Conservation (phyloP, 2,797 vertebrate genomes). For the Chromobotia macracanthus region DNA sequence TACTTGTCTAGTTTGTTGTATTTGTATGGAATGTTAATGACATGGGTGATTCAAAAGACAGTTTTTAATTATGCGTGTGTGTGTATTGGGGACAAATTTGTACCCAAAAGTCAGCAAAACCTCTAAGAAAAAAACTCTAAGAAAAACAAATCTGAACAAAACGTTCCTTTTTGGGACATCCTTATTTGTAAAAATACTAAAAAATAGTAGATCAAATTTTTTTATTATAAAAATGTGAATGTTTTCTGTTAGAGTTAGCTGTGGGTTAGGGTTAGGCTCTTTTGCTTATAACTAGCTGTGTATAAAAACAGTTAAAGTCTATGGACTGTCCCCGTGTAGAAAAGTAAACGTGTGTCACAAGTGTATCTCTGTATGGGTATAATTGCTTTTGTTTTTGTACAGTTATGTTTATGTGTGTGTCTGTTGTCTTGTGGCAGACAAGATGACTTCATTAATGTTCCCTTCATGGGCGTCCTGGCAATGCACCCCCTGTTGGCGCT, state of each 20-base stretch:
- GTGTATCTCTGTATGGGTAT: constrained; percentile 18
- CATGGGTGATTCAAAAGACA: not conserved
- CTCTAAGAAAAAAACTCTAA: too few relatives aligned
- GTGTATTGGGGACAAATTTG: too few relatives aligned
- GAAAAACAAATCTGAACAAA: too few relatives aligned
- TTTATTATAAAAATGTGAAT: too few relatives aligned
- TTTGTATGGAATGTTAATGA: not conserved
- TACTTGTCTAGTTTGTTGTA: not conserved
- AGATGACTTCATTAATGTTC: constrained; percentile 68
- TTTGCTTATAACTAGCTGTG: too few relatives aligned
- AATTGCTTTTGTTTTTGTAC: constrained; percentile 21
- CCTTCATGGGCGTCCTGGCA: constrained; percentile 66
- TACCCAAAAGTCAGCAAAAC: too few relatives aligned
- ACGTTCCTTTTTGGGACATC: too few relatives aligned
- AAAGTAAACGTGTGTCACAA: constrained; percentile 28
- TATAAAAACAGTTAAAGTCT: too few relatives aligned
- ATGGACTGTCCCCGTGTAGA: not conserved
- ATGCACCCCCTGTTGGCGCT: constrained; percentile 34
- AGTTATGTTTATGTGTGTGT: constrained; percentile 20
- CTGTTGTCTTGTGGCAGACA: constrained; percentile 65
- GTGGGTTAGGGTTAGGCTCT: too few relatives aligned
- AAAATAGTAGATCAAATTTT: too few relatives aligned
- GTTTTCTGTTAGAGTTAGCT: too few relatives aligned
- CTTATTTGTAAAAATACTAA: too few relatives aligned
- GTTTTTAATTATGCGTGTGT: not conserved